Conservation (phyloP, 37 sponge, comb jelly and placozoan genomes). For the Mnemiopsis leidyi region DNA sequence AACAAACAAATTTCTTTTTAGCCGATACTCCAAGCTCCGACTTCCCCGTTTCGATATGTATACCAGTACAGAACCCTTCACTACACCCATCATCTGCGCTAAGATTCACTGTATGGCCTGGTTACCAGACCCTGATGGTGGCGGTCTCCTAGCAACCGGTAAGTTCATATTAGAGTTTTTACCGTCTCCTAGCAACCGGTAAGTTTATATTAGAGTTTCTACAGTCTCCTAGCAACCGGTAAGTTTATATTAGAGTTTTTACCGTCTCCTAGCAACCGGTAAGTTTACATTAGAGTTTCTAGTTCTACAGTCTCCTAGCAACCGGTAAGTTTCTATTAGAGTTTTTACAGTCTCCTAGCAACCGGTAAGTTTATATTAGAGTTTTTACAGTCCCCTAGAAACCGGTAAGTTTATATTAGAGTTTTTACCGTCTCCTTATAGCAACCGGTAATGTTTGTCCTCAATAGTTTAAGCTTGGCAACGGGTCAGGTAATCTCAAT, state of each 20-base stretch:
- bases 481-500: not conserved
- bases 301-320: not conserved
- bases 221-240: constrained; percentile 56
- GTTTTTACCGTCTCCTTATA: constrained; percentile 30
- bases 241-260: not conserved
- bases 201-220: not conserved
- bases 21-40: too few species aligned
- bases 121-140: constrained; percentile 54
- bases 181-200: constrained; percentile 56
- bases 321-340: too few species aligned
- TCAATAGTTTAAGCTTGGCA: too few species aligned
- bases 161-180: not conserved
- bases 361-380: not conserved
- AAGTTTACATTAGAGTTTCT: not conserved
- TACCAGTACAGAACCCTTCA: constrained; percentile 24
- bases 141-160: constrained; percentile 61
- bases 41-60: too few species aligned
- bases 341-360: constrained; percentile 45
- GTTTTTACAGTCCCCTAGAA: constrained; percentile 22
- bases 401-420: not conserved
- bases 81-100: constrained; percentile 58
- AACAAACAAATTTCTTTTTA: too few species aligned
- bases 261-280: constrained; percentile 56
- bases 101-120: constrained; percentile 66
- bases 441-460: too few species aligned